phyloP scores from a whole-genome alignment of 2,113 vertebrate species.

The Leiothrix lutea region DNA sequence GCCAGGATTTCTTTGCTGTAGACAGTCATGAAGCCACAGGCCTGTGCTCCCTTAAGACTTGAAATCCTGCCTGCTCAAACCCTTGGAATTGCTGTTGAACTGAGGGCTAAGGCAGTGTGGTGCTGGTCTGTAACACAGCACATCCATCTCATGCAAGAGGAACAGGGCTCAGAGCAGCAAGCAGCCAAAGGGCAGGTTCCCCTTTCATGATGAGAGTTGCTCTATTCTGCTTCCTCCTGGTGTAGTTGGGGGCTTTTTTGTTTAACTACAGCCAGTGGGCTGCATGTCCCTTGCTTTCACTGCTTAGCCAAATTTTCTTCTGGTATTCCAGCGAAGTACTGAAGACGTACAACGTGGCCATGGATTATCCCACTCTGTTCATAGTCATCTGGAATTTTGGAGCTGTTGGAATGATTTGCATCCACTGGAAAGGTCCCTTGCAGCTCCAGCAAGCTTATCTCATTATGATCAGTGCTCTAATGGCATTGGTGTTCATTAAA shows the following conservation, averaged over 20 bases:
- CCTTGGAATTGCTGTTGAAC: not conserved
- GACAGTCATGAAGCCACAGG: not conserved
- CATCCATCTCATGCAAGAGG: not conserved
- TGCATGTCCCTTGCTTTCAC: not conserved
- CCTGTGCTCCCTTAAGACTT: not conserved
- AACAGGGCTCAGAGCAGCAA: not conserved
- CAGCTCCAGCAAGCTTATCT: constrained; percentile 96
- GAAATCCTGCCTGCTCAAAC: not conserved
- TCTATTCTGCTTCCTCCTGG: not conserved
- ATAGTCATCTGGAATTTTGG: constrained; percentile 97
- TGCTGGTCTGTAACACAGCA: not conserved
- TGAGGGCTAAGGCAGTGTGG: not conserved
- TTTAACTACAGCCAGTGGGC: not conserved
- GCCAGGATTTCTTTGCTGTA: not conserved
- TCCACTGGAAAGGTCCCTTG: constrained; percentile 96
- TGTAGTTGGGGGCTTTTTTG: not conserved
- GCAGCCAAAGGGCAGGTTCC: not conserved
- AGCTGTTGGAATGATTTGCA: constrained; percentile 95
- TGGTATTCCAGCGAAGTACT: constrained; percentile 84
- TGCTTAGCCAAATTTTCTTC: not conserved
- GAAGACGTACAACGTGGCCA: constrained; percentile 93
- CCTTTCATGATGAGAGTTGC: not conserved
- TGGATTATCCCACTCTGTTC: constrained; percentile 91
- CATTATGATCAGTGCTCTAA: constrained; percentile 96
- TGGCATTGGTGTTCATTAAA: constrained; percentile 98